Conservation (phyloP, 2,888 invertebrate species). For the Noctuana brunneofusca region DNA sequence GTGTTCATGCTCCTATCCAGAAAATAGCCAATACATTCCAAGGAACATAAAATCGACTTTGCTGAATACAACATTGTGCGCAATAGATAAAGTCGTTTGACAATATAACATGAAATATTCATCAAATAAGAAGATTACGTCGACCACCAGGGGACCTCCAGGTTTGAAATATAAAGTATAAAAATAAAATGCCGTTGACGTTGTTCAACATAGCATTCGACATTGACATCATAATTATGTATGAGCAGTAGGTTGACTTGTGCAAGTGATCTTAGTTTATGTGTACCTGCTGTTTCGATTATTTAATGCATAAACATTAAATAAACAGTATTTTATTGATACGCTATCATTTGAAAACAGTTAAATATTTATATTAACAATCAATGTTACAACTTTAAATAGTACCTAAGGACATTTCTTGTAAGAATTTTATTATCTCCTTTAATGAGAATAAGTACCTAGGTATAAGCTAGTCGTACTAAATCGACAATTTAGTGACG, state of each 20-base stretch:
- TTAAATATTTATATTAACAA: background rate
- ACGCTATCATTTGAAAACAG: background rate
- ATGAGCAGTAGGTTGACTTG: slow-evolving; percentile 20
- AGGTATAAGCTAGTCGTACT: no score
- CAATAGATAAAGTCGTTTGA: slow-evolving; percentile 69
- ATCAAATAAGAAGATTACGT: slow-evolving; percentile 59
- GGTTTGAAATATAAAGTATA: slow-evolving; percentile 46
- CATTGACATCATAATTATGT: slow-evolving; percentile 32
- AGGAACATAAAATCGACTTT: slow-evolving; percentile 45
- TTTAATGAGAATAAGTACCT: no score
- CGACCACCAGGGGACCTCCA: slow-evolving; percentile 53
- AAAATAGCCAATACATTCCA: slow-evolving; percentile 40
- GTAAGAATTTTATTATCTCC: no score
- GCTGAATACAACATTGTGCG: slow-evolving; percentile 66
- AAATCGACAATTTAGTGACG: no score
- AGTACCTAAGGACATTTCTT: no score
- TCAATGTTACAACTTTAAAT: background rate
- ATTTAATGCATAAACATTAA: background rate
- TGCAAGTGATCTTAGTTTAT: slow-evolving; percentile 19
- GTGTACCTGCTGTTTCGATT: slow-evolving; percentile 16
- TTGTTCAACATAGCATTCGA: slow-evolving; percentile 23
- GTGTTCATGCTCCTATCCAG: slow-evolving; percentile 34
- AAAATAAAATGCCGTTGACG: slow-evolving; percentile 49
- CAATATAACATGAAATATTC: slow-evolving; percentile 79
- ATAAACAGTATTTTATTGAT: slow-evolving; percentile 8